Conservation (phyloP, 2,888 invertebrate species). For the Sesia apiformis region DNA sequence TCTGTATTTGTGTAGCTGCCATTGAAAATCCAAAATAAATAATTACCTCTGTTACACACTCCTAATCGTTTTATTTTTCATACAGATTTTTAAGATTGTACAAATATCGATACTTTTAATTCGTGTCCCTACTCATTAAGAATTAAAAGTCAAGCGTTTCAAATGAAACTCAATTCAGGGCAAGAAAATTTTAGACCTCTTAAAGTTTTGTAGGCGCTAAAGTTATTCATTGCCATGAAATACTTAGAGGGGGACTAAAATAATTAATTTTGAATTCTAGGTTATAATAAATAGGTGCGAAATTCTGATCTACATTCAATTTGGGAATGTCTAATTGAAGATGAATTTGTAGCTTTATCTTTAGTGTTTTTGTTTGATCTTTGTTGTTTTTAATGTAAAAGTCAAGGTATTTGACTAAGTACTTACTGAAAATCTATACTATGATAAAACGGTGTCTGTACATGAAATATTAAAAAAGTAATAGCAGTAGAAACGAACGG, state of each 20-base stretch:
- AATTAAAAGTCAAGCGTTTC: slow-evolving; percentile 31
- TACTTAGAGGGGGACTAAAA: background rate
- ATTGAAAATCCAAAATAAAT: too few species aligned
- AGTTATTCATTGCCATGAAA: background rate
- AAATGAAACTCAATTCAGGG: slow-evolving; percentile 25
- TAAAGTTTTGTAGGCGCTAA: slow-evolving; percentile 8
- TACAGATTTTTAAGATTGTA: too few species aligned
- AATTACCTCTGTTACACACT: too few species aligned
- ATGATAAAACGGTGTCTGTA: too few species aligned
- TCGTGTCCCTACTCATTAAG: slow-evolving; percentile 23
- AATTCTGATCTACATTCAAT: background rate
- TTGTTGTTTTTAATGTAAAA: background rate
- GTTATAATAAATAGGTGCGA: background rate
- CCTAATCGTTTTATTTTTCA: too few species aligned
- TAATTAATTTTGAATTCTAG: background rate
- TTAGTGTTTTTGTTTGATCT: background rate
- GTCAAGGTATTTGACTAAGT: too few species aligned
- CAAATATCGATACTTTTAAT: too few species aligned
- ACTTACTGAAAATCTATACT: too few species aligned
- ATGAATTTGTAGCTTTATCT: background rate
- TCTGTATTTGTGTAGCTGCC: too few species aligned
- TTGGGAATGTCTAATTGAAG: background rate
- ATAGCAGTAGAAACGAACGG: too few species aligned
- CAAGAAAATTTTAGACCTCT: slow-evolving; percentile 19
- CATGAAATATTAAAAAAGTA: too few species aligned